Conservation (phyloP, 2,888 invertebrate species). For the Amphimallon solstitiale region DNA sequence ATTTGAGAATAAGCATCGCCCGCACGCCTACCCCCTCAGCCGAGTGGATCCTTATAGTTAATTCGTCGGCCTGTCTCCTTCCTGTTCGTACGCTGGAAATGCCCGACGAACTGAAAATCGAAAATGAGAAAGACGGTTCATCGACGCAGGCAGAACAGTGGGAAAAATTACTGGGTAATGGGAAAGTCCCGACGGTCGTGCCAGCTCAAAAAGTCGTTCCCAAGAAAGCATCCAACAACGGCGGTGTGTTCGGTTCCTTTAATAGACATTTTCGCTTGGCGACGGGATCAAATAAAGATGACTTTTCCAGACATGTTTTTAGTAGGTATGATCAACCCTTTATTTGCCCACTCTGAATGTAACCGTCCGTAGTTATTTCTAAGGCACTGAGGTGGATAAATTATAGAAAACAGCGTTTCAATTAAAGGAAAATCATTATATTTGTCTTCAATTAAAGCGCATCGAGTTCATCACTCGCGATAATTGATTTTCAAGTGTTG, state of each 20-base stretch:
- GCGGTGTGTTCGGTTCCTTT: constrained; percentile 43
- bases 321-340: constrained; percentile 47
- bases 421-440: too few species aligned
- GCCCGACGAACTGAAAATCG: constrained; percentile 43
- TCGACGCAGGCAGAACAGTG: constrained; percentile 41
- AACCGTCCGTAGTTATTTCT: too few species aligned
- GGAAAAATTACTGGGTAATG: constrained; percentile 47
- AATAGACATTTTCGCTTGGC: constrained; percentile 43
- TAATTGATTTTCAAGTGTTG: too few species aligned
- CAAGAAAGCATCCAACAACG: constrained; percentile 43
- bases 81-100: constrained; percentile 10
- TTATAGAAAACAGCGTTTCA: too few species aligned
- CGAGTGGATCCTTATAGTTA: not conserved
- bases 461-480: too few species aligned
- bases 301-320: constrained; percentile 45
- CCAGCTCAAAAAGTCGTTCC: constrained; percentile 43
- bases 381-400: too few species aligned
- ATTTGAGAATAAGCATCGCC: not conserved
- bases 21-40: too few species aligned
- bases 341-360: too few species aligned
- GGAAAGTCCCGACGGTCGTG: constrained; percentile 38
- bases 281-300: constrained; percentile 36
- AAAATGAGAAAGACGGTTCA: constrained; percentile 34
- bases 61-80: not conserved
- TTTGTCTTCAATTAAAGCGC: too few species aligned